phyloP scores from a whole-genome alignment of 2,113 vertebrate genomes.

The Periophthalmodon schlosseri region DNA sequence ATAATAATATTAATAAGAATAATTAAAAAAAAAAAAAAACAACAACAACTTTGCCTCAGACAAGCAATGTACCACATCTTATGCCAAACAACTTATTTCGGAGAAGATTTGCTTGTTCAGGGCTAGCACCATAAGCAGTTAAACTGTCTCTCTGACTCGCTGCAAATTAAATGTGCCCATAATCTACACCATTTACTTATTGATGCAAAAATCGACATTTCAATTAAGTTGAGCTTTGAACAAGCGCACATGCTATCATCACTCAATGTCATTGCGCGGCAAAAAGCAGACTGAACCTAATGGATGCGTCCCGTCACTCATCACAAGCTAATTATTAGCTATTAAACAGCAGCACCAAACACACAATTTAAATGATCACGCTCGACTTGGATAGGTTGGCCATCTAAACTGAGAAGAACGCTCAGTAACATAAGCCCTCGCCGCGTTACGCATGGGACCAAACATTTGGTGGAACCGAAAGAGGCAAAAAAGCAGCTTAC shows the following conservation, averaged over 20 bases:
- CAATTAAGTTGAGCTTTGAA: slow-evolving; percentile 60
- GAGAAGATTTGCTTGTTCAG: background rate
- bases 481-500: slow-evolving; percentile 65
- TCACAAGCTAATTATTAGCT: slow-evolving; percentile 20
- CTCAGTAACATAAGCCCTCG: background rate
- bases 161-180: slow-evolving; percentile 18
- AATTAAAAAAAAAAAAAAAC: too few species aligned
- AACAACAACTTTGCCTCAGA: background rate
- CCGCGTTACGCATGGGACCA: background rate
- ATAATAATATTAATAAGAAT: too few species aligned
- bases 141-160: background rate
- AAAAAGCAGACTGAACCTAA: slow-evolving; percentile 29
- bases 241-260: slow-evolving; percentile 32
- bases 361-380: background rate
- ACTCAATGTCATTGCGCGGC: slow-evolving; percentile 48
- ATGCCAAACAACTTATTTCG: background rate
- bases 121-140: slow-evolving; percentile 1
- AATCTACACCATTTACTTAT: slow-evolving; percentile 18
- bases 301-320: slow-evolving; percentile 38
- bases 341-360: background rate
- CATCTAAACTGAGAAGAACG: slow-evolving; percentile 1
- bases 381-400: background rate
- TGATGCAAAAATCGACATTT: slow-evolving; percentile 61
- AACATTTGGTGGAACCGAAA: slow-evolving; percentile 12
- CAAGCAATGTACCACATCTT: background rate